Conservation (phyloP, 2,797 vertebrate species). For the Siniperca obscura region DNA sequence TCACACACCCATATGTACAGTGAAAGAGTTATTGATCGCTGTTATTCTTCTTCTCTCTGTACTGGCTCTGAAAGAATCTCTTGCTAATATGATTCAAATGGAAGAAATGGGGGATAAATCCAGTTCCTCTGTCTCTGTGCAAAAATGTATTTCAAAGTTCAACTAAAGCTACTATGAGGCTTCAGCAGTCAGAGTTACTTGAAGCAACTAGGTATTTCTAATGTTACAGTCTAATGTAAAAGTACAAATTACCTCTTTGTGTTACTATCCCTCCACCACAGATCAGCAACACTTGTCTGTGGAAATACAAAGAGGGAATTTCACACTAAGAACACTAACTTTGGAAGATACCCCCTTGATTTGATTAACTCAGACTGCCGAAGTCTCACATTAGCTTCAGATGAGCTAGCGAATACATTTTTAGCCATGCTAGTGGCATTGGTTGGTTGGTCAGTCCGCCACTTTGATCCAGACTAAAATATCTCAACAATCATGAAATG, state of each 20-base stretch:
- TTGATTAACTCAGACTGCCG: neutral
- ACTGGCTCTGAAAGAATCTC: neutral
- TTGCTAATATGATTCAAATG: neutral
- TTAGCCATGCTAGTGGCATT: neutral
- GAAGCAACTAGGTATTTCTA: neutral
- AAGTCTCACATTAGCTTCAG: neutral
- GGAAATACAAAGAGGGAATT: neutral
- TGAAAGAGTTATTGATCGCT: neutral
- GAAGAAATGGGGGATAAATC: neutral
- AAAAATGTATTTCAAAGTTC: neutral
- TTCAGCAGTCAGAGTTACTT: neutral
- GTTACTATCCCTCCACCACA: neutral
- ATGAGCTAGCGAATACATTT: neutral
- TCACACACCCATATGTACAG: neutral
- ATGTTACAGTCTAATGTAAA: neutral
- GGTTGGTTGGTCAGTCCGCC: too few relatives aligned
- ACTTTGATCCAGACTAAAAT: neutral
- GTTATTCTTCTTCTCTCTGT: neutral
- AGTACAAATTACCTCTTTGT: neutral
- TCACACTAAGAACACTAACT: neutral
- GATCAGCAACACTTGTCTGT: neutral
- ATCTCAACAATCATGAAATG: neutral
- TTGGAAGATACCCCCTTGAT: neutral
- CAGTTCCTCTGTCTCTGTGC: neutral
- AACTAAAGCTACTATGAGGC: neutral